Conservation (phyloP, 2,113 vertebrate species). For the Hoplias malabaricus region DNA sequence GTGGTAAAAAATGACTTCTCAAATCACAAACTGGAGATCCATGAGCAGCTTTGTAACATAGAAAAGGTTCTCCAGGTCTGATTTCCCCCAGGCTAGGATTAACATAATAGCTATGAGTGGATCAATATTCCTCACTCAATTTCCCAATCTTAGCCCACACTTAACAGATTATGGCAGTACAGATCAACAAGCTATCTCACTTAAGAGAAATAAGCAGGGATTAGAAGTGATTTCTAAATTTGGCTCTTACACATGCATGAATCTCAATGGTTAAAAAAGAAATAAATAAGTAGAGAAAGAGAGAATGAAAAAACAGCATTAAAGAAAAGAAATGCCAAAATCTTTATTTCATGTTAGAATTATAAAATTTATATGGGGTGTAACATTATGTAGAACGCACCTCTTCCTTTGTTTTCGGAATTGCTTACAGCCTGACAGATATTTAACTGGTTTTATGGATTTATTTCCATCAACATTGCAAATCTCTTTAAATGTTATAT, state of each 20-base stretch:
- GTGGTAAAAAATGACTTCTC: background rate
- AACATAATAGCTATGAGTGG: slow-evolving; percentile 16
- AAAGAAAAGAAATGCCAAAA: background rate
- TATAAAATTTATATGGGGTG: background rate
- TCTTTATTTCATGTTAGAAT: too few species aligned
- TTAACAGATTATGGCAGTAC: background rate
- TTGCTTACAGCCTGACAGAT: background rate
- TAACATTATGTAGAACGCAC: background rate
- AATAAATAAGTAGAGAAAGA: too few species aligned
- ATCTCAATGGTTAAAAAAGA: background rate
- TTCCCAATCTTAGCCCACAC: slow-evolving; percentile 16
- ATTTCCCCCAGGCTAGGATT: background rate
- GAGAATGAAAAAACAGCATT: background rate
- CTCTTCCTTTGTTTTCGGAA: background rate
- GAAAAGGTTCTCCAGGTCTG: background rate
- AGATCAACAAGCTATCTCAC: background rate
- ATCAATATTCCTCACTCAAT: slow-evolving; percentile 13
- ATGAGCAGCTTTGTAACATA: background rate
- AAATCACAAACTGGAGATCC: background rate
- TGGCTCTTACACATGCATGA: background rate
- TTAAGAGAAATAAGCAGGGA: background rate
- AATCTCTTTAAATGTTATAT: background rate
- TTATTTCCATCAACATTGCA: background rate
- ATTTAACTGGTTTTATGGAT: background rate
- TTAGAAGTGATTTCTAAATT: background rate